Conservation (phyloP, 2,113 vertebrate genomes). For the Ageneiosus marmoratus region DNA sequence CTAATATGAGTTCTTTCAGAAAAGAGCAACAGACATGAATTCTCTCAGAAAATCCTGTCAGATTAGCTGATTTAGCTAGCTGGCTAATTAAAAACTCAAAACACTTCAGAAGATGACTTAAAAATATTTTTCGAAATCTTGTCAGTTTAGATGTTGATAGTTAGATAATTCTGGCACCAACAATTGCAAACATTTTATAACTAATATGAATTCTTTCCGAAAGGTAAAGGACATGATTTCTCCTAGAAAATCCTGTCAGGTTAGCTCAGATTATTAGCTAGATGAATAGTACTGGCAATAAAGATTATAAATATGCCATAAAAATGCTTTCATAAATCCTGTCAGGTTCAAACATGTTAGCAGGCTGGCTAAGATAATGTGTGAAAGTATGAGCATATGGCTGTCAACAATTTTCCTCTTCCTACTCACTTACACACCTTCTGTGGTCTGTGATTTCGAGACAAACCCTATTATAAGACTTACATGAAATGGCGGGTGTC, state of each 20-base stretch:
- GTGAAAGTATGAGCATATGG: background rate
- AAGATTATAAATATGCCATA: background rate
- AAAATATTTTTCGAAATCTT: no score
- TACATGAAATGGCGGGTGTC: slow-evolving; percentile 75
- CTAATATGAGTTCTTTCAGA: background rate
- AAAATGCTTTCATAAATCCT: background rate
- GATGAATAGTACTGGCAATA: background rate
- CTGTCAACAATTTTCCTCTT: background rate
- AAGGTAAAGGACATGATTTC: background rate
- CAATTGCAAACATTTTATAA: background rate
- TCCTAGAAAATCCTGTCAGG: background rate
- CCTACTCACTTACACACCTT: background rate
- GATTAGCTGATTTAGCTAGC: no score
- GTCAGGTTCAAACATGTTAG: background rate
- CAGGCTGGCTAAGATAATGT: background rate
- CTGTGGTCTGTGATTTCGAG: background rate
- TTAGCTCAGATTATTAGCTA: background rate
- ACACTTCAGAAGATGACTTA: no score
- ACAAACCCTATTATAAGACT: slow-evolving; percentile 48
- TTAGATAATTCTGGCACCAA: no score
- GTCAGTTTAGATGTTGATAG: no score
- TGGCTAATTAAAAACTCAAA: no score
- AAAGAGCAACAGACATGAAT: background rate
- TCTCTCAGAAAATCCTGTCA: background rate
- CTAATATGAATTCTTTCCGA: background rate